These are phyloP conservation scores for Procavia capensis DNA, from an alignment of 2,113 vertebrate genomes.

Conservation along the genomic window DNA sequence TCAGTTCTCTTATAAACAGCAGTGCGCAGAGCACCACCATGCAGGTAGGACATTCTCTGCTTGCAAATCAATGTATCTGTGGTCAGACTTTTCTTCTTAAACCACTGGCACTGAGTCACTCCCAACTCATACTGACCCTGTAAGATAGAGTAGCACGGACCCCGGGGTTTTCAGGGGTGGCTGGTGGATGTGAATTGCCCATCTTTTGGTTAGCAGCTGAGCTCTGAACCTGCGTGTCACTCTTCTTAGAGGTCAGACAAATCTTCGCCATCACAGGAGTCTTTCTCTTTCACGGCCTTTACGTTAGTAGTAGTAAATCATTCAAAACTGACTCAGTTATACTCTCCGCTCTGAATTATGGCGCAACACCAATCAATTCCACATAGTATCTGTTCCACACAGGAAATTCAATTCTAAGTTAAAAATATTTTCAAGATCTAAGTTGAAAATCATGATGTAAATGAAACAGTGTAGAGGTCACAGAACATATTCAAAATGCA, in stretches of 20 bases:
- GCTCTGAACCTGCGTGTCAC: too few species aligned
- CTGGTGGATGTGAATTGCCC: too few species aligned
- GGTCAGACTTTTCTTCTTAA: slow-evolving; percentile 9
- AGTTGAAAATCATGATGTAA: slow-evolving; percentile 3
- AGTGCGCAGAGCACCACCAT: neutral
- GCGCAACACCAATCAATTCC: slow-evolving; percentile 27
- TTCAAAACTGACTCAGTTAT: neutral
- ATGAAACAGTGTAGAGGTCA: slow-evolving; percentile 3
- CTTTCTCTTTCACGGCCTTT: neutral
- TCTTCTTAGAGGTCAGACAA: slow-evolving; percentile 8
- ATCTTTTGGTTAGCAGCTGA: too few species aligned
- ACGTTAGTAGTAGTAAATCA: neutral
- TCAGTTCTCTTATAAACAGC: slow-evolving; percentile 2
- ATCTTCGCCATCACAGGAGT: neutral
- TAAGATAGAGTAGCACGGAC: too few species aligned
- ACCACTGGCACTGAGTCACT: too few species aligned
- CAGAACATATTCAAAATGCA: slow-evolving; percentile 54
- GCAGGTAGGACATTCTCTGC: neutral
- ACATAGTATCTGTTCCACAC: neutral
- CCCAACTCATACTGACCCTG: too few species aligned
- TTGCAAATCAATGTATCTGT: slow-evolving; percentile 24
- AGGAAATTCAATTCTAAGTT: slow-evolving; percentile 12
- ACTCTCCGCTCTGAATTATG: slow-evolving; percentile 43
- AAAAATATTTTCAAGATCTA: slow-evolving; percentile 39
- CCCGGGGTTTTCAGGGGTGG: too few species aligned